These are phyloP conservation scores for Pogonomyrmex barbatus DNA, from an alignment of 1,140 invertebrate species.

Conservation along the genomic window DNA sequence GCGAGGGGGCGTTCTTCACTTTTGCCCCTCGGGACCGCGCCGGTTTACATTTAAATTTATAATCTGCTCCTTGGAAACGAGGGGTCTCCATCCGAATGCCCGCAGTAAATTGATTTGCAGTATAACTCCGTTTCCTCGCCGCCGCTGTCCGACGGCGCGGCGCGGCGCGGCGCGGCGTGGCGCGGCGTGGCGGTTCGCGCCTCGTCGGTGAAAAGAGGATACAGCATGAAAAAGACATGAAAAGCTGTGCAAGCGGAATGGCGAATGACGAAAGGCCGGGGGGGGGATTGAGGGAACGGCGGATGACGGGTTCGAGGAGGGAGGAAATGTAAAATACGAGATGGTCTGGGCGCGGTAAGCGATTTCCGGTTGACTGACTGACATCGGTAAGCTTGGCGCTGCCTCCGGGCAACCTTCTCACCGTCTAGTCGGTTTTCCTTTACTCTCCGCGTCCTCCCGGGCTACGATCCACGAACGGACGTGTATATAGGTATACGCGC, in stretches of 20 bases:
- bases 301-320: constrained; percentile 46
- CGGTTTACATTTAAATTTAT: constrained; percentile 82
- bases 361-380: constrained; percentile 83
- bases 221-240: constrained; percentile 27
- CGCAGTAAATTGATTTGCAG: constrained; percentile 80
- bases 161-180: constrained; percentile 52
- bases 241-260: constrained; percentile 45
- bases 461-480: constrained; percentile 28
- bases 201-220: neutral
- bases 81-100: constrained; percentile 65
- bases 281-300: neutral
- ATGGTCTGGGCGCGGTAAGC: constrained; percentile 78
- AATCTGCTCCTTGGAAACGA: constrained; percentile 65
- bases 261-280: constrained; percentile 50
- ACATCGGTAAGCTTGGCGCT: constrained; percentile 75
- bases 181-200: constrained; percentile 42
- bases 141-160: constrained; percentile 17
- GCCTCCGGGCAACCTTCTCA: constrained; percentile 63
- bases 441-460: constrained; percentile 1
- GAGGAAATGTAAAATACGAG: constrained; percentile 77
- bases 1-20: constrained; percentile 17
- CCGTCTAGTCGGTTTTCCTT: constrained; percentile 60
- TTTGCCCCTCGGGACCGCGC: constrained; percentile 26
- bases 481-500: neutral
- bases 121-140: constrained; percentile 59